A percentile compares a stretch with the other conserved stretches of the same genome.
phyloP scores from a whole-genome alignment of 2,797 vertebrate genomes.

The Melanotaenia nigrans region DNA sequence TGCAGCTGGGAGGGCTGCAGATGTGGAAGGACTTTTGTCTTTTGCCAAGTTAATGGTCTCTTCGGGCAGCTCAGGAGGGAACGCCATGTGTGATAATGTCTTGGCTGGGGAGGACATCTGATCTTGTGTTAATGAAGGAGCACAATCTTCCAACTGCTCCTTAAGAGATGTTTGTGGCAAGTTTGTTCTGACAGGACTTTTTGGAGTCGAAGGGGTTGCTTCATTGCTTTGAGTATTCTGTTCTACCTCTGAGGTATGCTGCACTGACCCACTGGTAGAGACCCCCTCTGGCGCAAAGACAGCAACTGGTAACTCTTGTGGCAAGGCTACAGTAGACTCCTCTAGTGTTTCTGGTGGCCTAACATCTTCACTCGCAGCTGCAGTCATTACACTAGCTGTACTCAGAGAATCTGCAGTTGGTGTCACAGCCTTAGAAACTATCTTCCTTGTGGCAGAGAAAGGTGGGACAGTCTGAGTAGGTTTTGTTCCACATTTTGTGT shows the following conservation, averaged over 20 bases:
- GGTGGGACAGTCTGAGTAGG: slow-evolving; percentile 74
- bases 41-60: slow-evolving; percentile 29
- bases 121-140: neutral
- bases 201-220: slow-evolving; percentile 18
- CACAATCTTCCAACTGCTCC: slow-evolving; percentile 21
- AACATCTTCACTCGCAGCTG: neutral
- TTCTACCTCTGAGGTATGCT: slow-evolving; percentile 17
- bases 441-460: slow-evolving; percentile 53
- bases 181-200: slow-evolving; percentile 16
- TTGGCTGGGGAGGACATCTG: slow-evolving; percentile 27
- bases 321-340: slow-evolving; percentile 5
- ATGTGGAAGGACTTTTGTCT: slow-evolving; percentile 40
- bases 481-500: slow-evolving; percentile 64
- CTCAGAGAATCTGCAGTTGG: neutral
- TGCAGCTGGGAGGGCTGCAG: slow-evolving; percentile 11
- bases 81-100: slow-evolving; percentile 23
- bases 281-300: slow-evolving; percentile 36
- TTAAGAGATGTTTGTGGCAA: slow-evolving; percentile 3
- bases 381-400: neutral
- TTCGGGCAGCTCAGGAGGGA: slow-evolving; percentile 10
- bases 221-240: slow-evolving; percentile 22
- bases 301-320: slow-evolving; percentile 8
- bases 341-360: slow-evolving; percentile 10
- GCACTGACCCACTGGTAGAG: slow-evolving; percentile 4
- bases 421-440: neutral